These are phyloP conservation scores for Gallirallus australis DNA, from an alignment of 2,797 vertebrate species.

Conservation along the genomic window DNA sequence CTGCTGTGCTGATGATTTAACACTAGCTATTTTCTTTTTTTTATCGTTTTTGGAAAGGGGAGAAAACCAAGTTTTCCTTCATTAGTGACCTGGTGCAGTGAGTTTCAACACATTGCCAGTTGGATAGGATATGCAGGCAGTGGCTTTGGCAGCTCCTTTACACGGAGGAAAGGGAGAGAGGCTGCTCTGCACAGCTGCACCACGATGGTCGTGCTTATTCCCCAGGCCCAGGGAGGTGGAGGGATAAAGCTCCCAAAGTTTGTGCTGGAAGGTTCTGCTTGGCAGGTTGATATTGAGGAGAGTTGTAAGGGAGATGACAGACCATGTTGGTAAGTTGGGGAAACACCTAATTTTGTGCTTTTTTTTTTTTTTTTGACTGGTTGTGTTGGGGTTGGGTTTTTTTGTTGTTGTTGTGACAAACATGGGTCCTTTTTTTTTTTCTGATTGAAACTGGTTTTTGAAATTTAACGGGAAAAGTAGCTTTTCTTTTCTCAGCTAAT, in stretches of 20 bases:
- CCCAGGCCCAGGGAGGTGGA: fast-evolving
- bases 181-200: not conserved
- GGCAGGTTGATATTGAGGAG: not conserved
- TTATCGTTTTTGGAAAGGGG: not conserved
- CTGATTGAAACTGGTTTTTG: not conserved
- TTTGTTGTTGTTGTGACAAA: not conserved
- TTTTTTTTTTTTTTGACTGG: too few relatives aligned
- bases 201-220: not conserved
- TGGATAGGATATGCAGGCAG: not conserved
- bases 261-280: fast-evolving
- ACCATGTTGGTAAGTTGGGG: not conserved
- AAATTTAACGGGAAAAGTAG: not conserved
- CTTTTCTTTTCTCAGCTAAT: not conserved
- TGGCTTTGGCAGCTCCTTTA: not conserved
- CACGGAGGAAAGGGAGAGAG: not conserved
- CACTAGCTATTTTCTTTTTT: not conserved
- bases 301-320: not conserved
- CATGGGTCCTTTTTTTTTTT: not conserved
- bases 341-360: too few relatives aligned
- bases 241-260: not conserved
- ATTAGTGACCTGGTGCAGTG: not conserved
- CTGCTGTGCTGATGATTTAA: not conserved
- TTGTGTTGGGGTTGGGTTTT: not conserved
- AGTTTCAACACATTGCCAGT: not conserved
- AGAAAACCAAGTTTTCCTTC: not conserved